Base-by-base conservation (phyloP, 2,888 invertebrate genomes). In the Idaea straminata region DNA sequence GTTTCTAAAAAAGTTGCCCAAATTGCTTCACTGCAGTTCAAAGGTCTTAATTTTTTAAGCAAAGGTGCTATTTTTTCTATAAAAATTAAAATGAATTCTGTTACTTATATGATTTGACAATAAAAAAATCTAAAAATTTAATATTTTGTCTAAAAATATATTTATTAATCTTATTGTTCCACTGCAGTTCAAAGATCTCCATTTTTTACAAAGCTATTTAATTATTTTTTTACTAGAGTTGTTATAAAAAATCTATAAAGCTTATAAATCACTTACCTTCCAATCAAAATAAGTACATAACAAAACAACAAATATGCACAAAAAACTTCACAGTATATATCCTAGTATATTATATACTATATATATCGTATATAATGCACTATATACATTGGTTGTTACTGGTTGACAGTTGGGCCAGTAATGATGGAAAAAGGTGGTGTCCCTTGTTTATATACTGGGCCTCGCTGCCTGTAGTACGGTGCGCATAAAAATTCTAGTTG, bases 381-480 rank as follows among this genome's bases (percentile, higher is more conserved):
- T 59, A 15, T 62, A 61, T 62, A 57, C 68, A 64, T 59, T 64
- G 72, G 69, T 76, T 74, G 64, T 69, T 66, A 68, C 67, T 57
- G 64, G 67, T 61, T 74, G 77, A 74, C 76, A 77, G 77, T 80
- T 73, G 64, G 66, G 69, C 65, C 63, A 67, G 81, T 76, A 83
- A 68, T 88, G 87, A 74, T 77, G 75, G 65, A 62, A 67, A 61
- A 35, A 61, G 62, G 35, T 64, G 34, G 59, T 62, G 58, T 62
- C 69, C 66, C 64, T 61, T 69, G 70, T 74, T 83, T 88, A 78
- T 88, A 88, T 87, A 85, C 75, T 65, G 63, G 61, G 62, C 61
- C 59, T 59, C 69, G 75, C 69, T 69, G 69, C 59, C 38, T 63
- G 59, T 4, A 7, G 79, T 80, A 88, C 71, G 76, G 87, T 75